These are phyloP conservation scores for Ctenodactylus gundi DNA, from an alignment of 2,113 vertebrate species.

Conservation along the genomic window DNA sequence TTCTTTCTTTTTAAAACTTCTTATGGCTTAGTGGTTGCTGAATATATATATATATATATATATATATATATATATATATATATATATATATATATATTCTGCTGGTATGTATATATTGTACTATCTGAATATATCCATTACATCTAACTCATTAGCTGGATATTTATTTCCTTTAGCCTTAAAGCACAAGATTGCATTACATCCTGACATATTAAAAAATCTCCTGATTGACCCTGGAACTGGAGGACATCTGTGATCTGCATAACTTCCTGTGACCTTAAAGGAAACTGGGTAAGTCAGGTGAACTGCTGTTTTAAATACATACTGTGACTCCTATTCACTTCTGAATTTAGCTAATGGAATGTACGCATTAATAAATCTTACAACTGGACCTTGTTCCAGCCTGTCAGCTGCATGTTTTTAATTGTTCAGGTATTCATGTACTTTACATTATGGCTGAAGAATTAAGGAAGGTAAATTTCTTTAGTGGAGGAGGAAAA, in stretches of 20 bases:
- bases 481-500: conserved; percentile 15
- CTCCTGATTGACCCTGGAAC: not conserved
- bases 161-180: not conserved
- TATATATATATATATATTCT: not conserved
- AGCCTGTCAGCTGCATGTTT: not conserved
- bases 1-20: too few species aligned
- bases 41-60: not conserved
- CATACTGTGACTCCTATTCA: not conserved
- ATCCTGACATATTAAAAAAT: not conserved
- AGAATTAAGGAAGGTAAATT: not conserved
- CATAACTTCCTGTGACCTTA: not conserved
- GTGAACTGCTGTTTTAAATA: not conserved
- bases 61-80: not conserved
- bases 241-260: not conserved
- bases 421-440: not conserved
- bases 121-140: not conserved
- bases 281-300: not conserved
- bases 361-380: not conserved
- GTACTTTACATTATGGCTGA: not conserved
- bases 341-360: not conserved
- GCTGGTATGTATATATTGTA: too few species aligned
- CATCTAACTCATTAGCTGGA: not conserved
- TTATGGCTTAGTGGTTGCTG: not conserved
- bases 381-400: not conserved
- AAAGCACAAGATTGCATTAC: not conserved